Conservation (phyloP, 2,113 vertebrate genomes). For the Centropristis striata region DNA sequence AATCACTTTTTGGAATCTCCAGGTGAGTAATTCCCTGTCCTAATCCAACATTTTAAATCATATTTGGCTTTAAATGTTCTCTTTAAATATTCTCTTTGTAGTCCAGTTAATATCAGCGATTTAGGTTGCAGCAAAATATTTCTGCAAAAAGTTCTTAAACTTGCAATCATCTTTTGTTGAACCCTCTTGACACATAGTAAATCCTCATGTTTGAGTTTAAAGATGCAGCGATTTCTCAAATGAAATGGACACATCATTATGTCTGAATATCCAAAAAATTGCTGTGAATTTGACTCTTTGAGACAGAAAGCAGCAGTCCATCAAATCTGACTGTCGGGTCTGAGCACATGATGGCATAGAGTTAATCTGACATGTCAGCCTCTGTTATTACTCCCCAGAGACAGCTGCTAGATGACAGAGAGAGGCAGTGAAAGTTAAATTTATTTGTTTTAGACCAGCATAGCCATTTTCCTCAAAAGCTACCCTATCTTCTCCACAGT, state of each 20-base stretch:
- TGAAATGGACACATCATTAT: neutral
- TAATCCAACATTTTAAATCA: neutral
- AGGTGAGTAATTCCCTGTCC: neutral
- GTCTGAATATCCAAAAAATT: constrained; percentile 1
- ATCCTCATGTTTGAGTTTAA: neutral
- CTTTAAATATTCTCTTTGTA: neutral
- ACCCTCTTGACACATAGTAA: neutral
- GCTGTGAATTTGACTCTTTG: neutral
- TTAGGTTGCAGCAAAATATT: neutral
- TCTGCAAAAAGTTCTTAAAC: neutral
- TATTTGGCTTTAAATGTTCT: neutral
- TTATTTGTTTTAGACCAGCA: constrained; percentile 60
- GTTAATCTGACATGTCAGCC: constrained; percentile 40
- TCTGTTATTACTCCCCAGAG: constrained; percentile 38
- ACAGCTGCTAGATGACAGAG: constrained; percentile 19
- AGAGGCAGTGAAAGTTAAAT: constrained; percentile 35
- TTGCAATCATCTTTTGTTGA: neutral
- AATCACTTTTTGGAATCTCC: neutral
- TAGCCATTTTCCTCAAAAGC: constrained; percentile 31
- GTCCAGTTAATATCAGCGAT: neutral
- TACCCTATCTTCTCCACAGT: constrained; percentile 18
- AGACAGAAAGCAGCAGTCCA: constrained; percentile 9
- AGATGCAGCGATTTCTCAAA: neutral
- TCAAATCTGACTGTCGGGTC: constrained; percentile 14
- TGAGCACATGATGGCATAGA: constrained; percentile 25